phyloP scores from a whole-genome alignment of 2,113 vertebrate species.

The Columba livia region DNA sequence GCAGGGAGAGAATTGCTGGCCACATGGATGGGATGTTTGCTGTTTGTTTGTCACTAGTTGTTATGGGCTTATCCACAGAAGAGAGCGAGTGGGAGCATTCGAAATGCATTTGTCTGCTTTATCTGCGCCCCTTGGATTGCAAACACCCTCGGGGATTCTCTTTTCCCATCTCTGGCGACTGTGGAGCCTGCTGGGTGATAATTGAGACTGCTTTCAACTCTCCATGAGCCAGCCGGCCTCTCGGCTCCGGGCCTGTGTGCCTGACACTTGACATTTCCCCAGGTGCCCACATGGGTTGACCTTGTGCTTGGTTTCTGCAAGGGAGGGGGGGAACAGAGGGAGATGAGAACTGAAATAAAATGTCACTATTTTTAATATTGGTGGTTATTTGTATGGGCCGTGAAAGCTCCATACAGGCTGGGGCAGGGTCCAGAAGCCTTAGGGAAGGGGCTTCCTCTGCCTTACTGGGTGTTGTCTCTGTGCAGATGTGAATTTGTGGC shows the following conservation, averaged over 20 bases:
- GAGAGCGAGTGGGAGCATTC: not conserved
- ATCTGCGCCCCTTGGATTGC: not conserved
- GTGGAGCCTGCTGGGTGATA: conserved; percentile 1
- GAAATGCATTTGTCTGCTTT: not conserved
- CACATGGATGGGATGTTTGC: not conserved
- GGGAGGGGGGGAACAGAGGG: not conserved
- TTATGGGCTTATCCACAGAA: not conserved
- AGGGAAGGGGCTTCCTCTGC: not conserved
- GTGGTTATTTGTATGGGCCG: not conserved
- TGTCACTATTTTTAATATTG: not conserved
- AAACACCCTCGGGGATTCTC: not conserved
- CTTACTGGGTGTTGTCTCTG: not conserved
- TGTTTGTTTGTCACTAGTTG: conserved; percentile 28
- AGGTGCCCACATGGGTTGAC: not conserved
- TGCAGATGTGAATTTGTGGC: not conserved
- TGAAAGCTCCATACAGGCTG: not conserved
- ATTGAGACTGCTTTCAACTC: conserved; percentile 15
- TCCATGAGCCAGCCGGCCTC: not conserved
- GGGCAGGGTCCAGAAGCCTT: not conserved
- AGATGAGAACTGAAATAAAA: not conserved
- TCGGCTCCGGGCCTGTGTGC: not conserved
- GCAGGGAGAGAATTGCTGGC: conserved; percentile 16
- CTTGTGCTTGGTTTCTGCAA: not conserved
- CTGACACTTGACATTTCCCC: conserved; percentile 20
- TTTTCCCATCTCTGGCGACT: not conserved